These are phyloP conservation scores for Echinops telfairi DNA, from an alignment of 2,113 vertebrate species.

Conservation along the genomic window DNA sequence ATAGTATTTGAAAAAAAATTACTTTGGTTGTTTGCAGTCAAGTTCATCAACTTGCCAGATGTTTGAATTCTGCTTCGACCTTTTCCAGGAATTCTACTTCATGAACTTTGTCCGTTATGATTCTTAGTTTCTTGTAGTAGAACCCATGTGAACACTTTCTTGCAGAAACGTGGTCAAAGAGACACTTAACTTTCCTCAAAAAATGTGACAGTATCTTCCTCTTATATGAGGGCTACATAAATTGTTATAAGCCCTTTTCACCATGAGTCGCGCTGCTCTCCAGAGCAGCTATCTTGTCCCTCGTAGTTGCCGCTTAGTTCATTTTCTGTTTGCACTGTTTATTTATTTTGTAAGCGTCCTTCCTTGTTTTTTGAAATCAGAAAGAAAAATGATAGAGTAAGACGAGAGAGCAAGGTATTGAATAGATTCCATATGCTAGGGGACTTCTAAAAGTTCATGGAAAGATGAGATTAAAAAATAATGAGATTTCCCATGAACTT, in stretches of 20 bases:
- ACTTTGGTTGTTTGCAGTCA: background rate
- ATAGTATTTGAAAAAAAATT: no score
- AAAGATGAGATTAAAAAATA: no score
- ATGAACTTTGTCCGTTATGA: background rate
- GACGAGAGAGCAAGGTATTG: no score
- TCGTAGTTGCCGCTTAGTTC: background rate
- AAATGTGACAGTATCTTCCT: background rate
- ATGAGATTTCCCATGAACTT: no score
- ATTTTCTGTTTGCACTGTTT: conserved; percentile 8
- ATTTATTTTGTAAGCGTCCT: conserved; percentile 29
- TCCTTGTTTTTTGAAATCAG: background rate
- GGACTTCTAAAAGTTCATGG: no score
- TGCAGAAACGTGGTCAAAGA: background rate
- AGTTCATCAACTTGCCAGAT: background rate
- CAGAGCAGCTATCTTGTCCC: background rate
- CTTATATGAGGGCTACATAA: background rate
- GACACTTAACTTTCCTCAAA: background rate
- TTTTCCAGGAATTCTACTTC: background rate
- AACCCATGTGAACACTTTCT: background rate
- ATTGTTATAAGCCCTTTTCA: background rate
- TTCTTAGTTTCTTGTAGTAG: background rate
- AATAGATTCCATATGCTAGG: no score
- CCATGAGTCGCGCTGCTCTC: background rate
- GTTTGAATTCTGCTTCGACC: background rate
- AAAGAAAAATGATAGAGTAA: background rate